A percentile compares a stretch with the other conserved stretches of the same genome.
Conservation (phyloP, 2,797 vertebrate genomes). For the Cephalopachus bancanus region DNA sequence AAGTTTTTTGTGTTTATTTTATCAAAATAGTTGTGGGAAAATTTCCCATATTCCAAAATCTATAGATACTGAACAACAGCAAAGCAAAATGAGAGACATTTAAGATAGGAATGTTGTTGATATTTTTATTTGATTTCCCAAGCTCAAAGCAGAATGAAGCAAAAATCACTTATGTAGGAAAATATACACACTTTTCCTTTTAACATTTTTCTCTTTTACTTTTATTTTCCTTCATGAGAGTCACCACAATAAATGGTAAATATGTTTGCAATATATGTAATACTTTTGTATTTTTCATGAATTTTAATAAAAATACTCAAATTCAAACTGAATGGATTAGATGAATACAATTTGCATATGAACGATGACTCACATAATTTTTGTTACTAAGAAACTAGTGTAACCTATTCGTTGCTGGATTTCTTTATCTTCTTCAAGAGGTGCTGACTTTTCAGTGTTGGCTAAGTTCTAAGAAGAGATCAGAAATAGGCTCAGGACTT, state of each 20-base stretch:
- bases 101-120: neutral
- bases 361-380: neutral
- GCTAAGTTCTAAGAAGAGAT: neutral
- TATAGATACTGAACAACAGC: neutral
- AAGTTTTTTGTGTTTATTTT: slow-evolving; percentile 57
- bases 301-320: slow-evolving; percentile 6
- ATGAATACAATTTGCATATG: neutral
- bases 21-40: slow-evolving; percentile 4
- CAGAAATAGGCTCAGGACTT: neutral
- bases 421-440: neutral
- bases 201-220: neutral
- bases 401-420: neutral
- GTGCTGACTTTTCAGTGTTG: neutral
- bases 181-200: neutral
- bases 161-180: slow-evolving; percentile 9
- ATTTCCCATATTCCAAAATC: neutral
- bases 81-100: slow-evolving; percentile 22
- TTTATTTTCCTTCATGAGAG: neutral
- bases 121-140: slow-evolving; percentile 38
- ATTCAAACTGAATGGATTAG: neutral
- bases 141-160: neutral
- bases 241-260: neutral
- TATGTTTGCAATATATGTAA: neutral
- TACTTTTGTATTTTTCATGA: neutral
- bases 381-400: neutral